Evolutionary conservation across 2,113 vertebrate species (phyloP), one percentile per base, ranked within the genome.

Genomic region (Rafetus swinhoei): DNA sequence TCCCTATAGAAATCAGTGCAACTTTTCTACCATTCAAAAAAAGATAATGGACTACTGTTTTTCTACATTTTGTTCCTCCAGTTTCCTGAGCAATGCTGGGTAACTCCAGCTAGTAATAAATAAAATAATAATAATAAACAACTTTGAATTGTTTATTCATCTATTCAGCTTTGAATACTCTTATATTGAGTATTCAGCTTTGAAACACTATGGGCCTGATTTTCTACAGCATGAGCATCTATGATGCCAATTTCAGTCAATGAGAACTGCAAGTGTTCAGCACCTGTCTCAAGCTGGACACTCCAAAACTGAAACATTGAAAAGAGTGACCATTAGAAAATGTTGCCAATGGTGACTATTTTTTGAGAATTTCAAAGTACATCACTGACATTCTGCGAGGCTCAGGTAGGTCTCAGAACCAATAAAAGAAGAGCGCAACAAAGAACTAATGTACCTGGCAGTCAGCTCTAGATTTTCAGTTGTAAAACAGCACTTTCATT

Each of bases 161-260:
- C 5, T 45, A 45, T 45, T 45, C 39, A 45, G 39, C 39, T 45
- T 45, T 45, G 39, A 45, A 4, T 45, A 45, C 86, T 60, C 89
- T 62, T 86, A 88, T 93, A 94, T 95, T 88, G 92, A 79, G 77
- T 72, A 90, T 84, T 96, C 92, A 88, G 65, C 90, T 88, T n/a
- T 94, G 95, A 95, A 77, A 88, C 81, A 84, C 89, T 91, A 88
- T 90, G 82, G 22, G 74, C 74, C 77, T 92, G 89, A 90, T 90
- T 97, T 91, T 89, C 52, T 93, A 89, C 93, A 57, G 62, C 74
- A 32, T 92, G 84, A 59, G 95, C 95, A 94, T 16, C 82, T 72
- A 77, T 2, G 1, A 62, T 50, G 84, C 90, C 93, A 95, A 13
- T 85, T 89, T 82, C 59, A 91, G 25, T 0, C 0, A 88, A 91